Percentiles rank a stretch among this genome's conserved stretches.
phyloP scores from a whole-genome alignment of 1,140 invertebrate genomes.

The Trissolcus basalis region DNA sequence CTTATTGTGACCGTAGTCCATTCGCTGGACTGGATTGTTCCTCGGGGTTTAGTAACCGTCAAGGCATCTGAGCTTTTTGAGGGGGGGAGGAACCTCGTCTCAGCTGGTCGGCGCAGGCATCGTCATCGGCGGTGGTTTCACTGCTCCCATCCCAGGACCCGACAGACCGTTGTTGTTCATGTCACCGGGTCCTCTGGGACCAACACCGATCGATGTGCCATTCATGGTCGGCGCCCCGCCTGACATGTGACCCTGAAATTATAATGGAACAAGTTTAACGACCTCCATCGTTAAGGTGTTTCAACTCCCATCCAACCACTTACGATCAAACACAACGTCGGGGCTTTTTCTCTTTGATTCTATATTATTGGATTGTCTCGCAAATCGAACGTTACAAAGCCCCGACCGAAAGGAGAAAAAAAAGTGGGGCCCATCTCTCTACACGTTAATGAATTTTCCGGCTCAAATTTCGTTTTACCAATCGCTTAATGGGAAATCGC shows the following conservation, averaged over 20 bases:
- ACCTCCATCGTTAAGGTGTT: background rate
- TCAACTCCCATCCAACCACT: background rate
- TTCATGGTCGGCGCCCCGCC: slow-evolving; percentile 69
- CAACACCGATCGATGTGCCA: slow-evolving; percentile 67
- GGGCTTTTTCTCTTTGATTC: too few relatives aligned
- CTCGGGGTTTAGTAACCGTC: slow-evolving; percentile 68
- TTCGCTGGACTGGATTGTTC: background rate
- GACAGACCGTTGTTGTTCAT: slow-evolving; percentile 76
- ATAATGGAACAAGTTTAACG: slow-evolving; percentile 1
- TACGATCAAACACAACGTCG: too few relatives aligned
- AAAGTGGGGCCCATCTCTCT: too few relatives aligned
- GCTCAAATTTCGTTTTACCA: background rate
- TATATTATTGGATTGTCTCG: too few relatives aligned
- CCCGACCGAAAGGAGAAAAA: too few relatives aligned
- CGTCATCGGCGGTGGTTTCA: slow-evolving; percentile 73
- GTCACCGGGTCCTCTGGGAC: slow-evolving; percentile 71
- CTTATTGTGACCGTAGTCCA: slow-evolving; percentile 19
- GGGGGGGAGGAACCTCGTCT: slow-evolving; percentile 71
- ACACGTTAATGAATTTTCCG: too few relatives aligned
- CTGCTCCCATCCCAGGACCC: slow-evolving; percentile 71
- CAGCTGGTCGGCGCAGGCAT: slow-evolving; percentile 75
- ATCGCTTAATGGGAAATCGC: slow-evolving; percentile 8
- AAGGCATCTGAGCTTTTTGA: slow-evolving; percentile 75
- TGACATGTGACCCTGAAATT: slow-evolving; percentile 73
- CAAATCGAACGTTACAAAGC: too few relatives aligned